Evolutionary conservation across 2,888 invertebrate genomes (phyloP).

Genomic region (Iselma pallidipennis): DNA sequence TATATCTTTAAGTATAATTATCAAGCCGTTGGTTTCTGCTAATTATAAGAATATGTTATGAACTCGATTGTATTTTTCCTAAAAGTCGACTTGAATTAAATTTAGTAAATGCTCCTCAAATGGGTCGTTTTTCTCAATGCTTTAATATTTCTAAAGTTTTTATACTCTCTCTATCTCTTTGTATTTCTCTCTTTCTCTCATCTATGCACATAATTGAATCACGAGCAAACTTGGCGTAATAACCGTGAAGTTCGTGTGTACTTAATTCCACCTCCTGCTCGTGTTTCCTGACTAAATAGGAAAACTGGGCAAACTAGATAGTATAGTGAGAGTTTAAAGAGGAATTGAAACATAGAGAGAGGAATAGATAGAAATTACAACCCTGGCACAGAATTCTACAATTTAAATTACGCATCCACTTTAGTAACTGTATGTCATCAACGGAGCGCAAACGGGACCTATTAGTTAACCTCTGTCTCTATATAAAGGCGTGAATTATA

Average conservation of each 20-base stretch:
- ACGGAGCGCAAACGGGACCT: slow-evolving; percentile 26
- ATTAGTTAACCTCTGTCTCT: slow-evolving; percentile 25
- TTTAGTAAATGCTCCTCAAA: too few species aligned
- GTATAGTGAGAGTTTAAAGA: neutral
- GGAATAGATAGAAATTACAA: slow-evolving; percentile 10
- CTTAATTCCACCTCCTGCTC: slow-evolving; percentile 16
- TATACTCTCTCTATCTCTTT: neutral
- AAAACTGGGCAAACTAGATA: neutral
- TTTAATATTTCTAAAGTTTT: neutral
- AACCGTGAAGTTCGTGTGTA: slow-evolving; percentile 27
- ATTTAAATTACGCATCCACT: slow-evolving; percentile 26
- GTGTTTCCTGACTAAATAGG: slow-evolving; percentile 1
- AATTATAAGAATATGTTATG: too few species aligned
- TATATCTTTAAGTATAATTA: too few species aligned
- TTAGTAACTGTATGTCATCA: slow-evolving; percentile 24
- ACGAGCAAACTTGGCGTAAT: slow-evolving; percentile 24
- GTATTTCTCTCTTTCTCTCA: neutral
- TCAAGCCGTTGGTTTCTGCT: too few species aligned
- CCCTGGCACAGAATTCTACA: slow-evolving; percentile 19
- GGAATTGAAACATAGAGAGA: neutral
- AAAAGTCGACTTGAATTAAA: too few species aligned
- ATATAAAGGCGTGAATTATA: neutral
- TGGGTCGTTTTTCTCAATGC: too few species aligned
- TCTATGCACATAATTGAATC: slow-evolving; percentile 21
- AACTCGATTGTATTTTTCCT: too few species aligned